Base-by-base conservation (phyloP, 2,888 invertebrate species). In the Drosophila helvetica region DNA sequence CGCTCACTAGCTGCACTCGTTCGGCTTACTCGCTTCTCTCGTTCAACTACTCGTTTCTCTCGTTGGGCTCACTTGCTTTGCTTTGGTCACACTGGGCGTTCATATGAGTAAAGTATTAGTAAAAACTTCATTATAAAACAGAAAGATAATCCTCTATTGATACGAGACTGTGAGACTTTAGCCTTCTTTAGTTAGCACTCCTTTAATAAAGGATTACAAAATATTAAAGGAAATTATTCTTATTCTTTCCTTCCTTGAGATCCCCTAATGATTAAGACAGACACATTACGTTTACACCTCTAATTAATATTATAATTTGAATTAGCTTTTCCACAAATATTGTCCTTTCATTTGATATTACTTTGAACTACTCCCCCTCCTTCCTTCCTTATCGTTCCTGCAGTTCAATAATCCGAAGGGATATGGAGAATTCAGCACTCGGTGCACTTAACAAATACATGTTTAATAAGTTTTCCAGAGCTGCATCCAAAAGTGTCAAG, bases 401-500 rank as follows among this genome's bases (percentile, higher is more conserved):
- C 53, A 42, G n/a, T 19, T 22, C 15, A 38, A 12, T 22, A 53
- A 53, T n/a, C 53, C 15, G 0, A 18, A n/a, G 38, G 38, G 12
- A 51, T 12, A 25, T 33, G 65, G 8, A n/a, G 38, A 47, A 27
- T 17, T 25, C 59, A 52, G 55, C 17, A 6, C 46, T 7, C 15
- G 19, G 15, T 48, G 45, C 47, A 50, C 52, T 63, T 25, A 46
- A 59, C 50, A 57, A 22, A 25, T 46, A 42, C 19, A 72, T 76
- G 33, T 33, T 85, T 68, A 76, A 81, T 62, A 67, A 61, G 52
- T 75, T 67, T 53, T 22, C 15, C n/a, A 22, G 47, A 30, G 47
- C 53, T 30, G 15, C 19, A 10, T 17, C 15, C 43, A 33, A 8
- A 38, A 68, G 48, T 55, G 56, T 56, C 42, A 33, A 19, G 50